Conservation (phyloP, 2,113 vertebrate genomes). For the Mustela lutreola region DNA sequence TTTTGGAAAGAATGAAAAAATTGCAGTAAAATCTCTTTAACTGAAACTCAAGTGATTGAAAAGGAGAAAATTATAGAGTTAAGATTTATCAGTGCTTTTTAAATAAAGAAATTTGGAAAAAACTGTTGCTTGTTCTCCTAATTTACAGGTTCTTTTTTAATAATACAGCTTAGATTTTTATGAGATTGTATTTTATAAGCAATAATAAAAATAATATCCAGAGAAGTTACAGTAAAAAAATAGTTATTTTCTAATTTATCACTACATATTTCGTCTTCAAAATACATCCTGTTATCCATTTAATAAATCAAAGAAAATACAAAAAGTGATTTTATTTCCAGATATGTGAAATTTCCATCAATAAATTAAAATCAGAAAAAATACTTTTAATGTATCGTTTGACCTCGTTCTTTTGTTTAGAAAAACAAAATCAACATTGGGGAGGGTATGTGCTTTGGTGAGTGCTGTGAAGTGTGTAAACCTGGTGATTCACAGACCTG, state of each 20-base stretch:
- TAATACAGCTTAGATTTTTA: neutral
- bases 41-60: neutral
- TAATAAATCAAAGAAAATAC: neutral
- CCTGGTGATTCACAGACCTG: too few relatives aligned
- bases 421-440: too few relatives aligned
- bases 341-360: neutral
- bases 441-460: too few relatives aligned
- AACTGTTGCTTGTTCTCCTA: neutral
- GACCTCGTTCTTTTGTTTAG: neutral
- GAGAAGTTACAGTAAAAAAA: neutral
- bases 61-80: neutral
- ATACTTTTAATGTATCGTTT: neutral
- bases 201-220: neutral
- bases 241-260: neutral
- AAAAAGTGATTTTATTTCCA: neutral
- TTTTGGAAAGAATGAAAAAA: slow-evolving; percentile 17
- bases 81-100: neutral
- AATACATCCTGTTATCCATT: neutral
- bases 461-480: too few relatives aligned
- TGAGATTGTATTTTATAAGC: neutral
- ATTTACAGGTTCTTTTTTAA: neutral
- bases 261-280: neutral
- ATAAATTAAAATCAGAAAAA: neutral
- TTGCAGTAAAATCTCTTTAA: neutral
- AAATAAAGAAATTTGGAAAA: neutral